These are phyloP conservation scores for Gymnocephalus cernua DNA, from an alignment of 2,113 vertebrate genomes.

Conservation along the genomic window DNA sequence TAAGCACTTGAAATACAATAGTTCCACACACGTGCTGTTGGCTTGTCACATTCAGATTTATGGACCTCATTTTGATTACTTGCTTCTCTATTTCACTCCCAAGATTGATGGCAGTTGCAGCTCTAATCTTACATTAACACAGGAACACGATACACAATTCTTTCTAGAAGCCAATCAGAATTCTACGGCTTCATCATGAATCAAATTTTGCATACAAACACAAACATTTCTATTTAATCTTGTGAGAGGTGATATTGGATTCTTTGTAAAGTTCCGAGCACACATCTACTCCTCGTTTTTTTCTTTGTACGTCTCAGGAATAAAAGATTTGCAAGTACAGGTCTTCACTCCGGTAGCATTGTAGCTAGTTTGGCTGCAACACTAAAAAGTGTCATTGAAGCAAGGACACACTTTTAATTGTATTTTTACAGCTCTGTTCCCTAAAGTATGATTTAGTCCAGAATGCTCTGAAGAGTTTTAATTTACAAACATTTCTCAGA, in stretches of 20 bases:
- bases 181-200: conserved; percentile 53
- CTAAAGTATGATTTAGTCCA: conserved; percentile 26
- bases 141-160: conserved; percentile 56
- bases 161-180: conserved; percentile 48
- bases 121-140: conserved; percentile 75
- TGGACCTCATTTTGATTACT: conserved; percentile 71
- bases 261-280: conserved; percentile 35
- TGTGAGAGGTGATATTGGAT: conserved; percentile 62
- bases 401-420: conserved; percentile 64
- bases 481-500: conserved; percentile 33
- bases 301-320: conserved; percentile 38
- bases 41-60: conserved; percentile 74
- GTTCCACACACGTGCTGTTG: conserved; percentile 40
- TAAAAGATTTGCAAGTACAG: conserved; percentile 31
- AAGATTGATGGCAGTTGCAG: conserved; percentile 65
- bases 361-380: conserved; percentile 4
- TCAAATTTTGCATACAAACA: conserved; percentile 60
- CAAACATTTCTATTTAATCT: conserved; percentile 60
- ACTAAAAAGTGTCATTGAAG: conserved; percentile 44
- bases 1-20: conserved; percentile 42
- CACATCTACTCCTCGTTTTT: conserved; percentile 5
- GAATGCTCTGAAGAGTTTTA: conserved; percentile 30
- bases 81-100: conserved; percentile 57
- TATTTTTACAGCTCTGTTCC: conserved; percentile 47
- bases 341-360: conserved; percentile 17